Evolutionary conservation across 2,888 invertebrate species (phyloP).

Genomic region (Hedychridium roseum): DNA sequence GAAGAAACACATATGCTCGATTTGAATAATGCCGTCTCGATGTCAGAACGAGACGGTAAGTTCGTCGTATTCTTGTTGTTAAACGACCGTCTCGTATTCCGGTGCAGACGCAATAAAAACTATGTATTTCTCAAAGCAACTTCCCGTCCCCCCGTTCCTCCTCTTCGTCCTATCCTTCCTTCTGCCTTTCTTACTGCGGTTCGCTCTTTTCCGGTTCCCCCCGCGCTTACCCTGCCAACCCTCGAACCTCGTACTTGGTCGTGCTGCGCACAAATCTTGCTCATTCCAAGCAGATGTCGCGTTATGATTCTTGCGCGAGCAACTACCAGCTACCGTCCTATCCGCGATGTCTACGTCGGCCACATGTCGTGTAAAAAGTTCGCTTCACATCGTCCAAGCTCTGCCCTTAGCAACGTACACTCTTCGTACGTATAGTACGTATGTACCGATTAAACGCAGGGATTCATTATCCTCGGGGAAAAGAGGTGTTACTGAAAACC

Average conservation of each 20-base stretch:
- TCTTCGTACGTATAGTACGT: too few species aligned
- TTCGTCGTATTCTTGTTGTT: slow-evolving; percentile 44
- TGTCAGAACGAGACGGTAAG: too few species aligned
- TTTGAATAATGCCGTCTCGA: too few species aligned
- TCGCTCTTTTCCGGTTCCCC: background rate
- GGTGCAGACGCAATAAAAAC: slow-evolving; percentile 36
- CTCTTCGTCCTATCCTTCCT: background rate
- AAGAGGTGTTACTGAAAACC: too few species aligned
- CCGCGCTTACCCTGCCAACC: slow-evolving; percentile 5
- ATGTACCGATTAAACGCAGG: too few species aligned
- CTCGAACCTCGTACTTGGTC: too few species aligned
- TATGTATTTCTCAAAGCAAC: slow-evolving; percentile 10
- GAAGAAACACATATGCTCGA: too few species aligned
- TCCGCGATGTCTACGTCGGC: slow-evolving; percentile 21
- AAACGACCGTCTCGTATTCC: slow-evolving; percentile 22
- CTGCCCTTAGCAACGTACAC: too few species aligned
- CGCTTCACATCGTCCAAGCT: slow-evolving; percentile 10
- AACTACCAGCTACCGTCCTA: slow-evolving; percentile 33
- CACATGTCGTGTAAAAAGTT: slow-evolving; percentile 47
- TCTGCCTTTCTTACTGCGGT: background rate
- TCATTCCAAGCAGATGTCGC: slow-evolving; percentile 54
- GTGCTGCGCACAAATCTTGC: too few species aligned
- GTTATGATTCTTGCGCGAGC: slow-evolving; percentile 47
- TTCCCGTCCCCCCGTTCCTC: background rate
- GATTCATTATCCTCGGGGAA: too few species aligned